phyloP scores from a whole-genome alignment of 23 tunicate genomes.

The Diplosoma virens region DNA sequence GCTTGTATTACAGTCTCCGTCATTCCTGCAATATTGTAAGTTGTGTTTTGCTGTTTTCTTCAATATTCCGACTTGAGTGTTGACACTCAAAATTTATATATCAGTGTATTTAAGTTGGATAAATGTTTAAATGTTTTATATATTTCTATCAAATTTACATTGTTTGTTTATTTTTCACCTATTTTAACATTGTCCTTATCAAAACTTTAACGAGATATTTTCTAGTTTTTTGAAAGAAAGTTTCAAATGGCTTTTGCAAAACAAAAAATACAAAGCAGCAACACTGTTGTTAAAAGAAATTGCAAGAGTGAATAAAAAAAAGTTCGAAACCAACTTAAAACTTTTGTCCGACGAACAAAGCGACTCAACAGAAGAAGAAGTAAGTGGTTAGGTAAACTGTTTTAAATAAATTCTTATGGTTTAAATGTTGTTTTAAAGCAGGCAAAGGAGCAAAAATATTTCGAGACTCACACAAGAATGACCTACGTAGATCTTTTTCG shows the following conservation, averaged over 20 bases:
- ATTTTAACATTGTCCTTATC: no score
- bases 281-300: neutral
- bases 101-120: neutral
- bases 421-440: no score
- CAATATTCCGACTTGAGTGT: neutral
- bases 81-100: neutral
- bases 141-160: no score
- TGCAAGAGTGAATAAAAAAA: neutral
- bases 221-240: conserved; percentile 6
- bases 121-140: no score
- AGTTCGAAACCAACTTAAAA: neutral
- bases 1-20: neutral
- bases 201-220: neutral
- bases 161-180: no score
- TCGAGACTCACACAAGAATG: no score
- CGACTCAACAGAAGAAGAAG: no score
- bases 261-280: neutral
- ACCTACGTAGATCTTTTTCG: neutral
- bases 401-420: no score
- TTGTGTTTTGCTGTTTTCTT: neutral
- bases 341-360: neutral
- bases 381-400: no score
- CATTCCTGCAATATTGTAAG: conserved; percentile 7
- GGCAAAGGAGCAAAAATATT: no score
- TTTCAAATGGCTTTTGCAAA: conserved; percentile 20